Evolutionary conservation across 1,140 invertebrate species (phyloP).

Genomic region (Pantala flavescens): DNA sequence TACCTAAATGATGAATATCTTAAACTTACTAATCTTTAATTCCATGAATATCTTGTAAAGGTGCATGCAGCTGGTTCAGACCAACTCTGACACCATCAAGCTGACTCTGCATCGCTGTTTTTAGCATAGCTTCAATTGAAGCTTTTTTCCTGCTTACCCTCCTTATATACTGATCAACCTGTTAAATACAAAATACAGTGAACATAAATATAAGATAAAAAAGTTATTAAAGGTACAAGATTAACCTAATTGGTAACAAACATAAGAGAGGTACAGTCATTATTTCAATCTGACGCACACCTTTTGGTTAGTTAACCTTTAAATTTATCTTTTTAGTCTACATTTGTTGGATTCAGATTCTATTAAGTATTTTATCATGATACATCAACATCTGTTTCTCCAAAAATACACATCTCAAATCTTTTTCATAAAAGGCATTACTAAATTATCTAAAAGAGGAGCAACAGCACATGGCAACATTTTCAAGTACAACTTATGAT

Average conservation of each 20-base stretch:
- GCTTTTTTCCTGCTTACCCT: constrained; percentile 74
- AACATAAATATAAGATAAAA: not conserved
- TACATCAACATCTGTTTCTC: too few species aligned
- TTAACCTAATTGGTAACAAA: not conserved
- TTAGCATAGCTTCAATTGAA: constrained; percentile 92
- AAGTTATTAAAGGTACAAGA: not conserved
- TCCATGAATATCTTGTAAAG: constrained; percentile 66
- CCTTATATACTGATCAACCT: constrained; percentile 76
- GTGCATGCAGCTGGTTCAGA: constrained; percentile 76
- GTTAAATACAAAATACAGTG: constrained; percentile 16
- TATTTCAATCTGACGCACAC: too few species aligned
- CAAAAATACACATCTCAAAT: too few species aligned
- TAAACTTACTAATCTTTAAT: constrained; percentile 57
- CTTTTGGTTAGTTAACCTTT: not conserved
- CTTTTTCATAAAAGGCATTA: too few species aligned
- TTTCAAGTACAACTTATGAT: too few species aligned
- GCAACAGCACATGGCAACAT: too few species aligned
- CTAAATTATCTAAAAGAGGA: too few species aligned
- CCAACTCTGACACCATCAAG: constrained; percentile 91
- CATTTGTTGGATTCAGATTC: constrained; percentile 16
- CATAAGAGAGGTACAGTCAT: not conserved
- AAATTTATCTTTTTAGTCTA: not conserved
- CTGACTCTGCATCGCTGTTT: constrained; percentile 97
- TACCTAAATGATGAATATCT: too few species aligned
- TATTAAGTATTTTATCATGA: too few species aligned